Conservation (phyloP, 2,797 vertebrate genomes). For the Gobio occitaniae region DNA sequence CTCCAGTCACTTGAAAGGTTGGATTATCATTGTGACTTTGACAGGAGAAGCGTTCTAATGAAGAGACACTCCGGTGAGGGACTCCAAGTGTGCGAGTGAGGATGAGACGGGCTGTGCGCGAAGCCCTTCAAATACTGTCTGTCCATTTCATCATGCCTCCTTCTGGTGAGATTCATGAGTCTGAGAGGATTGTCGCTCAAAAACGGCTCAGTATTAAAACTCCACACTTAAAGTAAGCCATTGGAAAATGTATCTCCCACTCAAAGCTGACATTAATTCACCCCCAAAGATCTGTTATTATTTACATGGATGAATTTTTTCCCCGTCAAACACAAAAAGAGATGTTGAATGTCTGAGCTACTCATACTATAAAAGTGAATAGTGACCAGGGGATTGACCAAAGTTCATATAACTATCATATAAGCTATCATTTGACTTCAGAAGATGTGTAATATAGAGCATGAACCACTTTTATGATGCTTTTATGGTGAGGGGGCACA, state of each 20-base stretch:
- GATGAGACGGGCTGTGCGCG: neutral
- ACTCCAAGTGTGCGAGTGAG: slow-evolving; percentile 18
- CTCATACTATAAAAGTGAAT: neutral
- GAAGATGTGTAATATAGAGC: neutral
- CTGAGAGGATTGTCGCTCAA: slow-evolving; percentile 44
- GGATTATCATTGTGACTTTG: slow-evolving; percentile 44
- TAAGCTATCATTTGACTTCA: neutral
- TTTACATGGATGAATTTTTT: neutral
- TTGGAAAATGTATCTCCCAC: neutral
- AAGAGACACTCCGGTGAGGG: slow-evolving; percentile 43
- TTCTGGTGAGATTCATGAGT: slow-evolving; percentile 17
- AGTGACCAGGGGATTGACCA: neutral
- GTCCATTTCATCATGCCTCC: slow-evolving; percentile 58
- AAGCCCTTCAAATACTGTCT: slow-evolving; percentile 51
- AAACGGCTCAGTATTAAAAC: slow-evolving; percentile 27
- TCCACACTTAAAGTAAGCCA: neutral
- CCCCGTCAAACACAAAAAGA: neutral
- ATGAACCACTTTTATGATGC: neutral
- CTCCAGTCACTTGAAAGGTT: slow-evolving; percentile 48
- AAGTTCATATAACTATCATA: neutral
- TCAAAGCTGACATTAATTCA: slow-evolving; percentile 10
- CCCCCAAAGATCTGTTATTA: neutral
- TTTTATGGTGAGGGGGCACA: neutral
- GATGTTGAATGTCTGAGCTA: neutral
- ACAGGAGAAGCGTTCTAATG: slow-evolving; percentile 55